Conservation (phyloP, 2,888 invertebrate genomes). For the Epinotia nisella region DNA sequence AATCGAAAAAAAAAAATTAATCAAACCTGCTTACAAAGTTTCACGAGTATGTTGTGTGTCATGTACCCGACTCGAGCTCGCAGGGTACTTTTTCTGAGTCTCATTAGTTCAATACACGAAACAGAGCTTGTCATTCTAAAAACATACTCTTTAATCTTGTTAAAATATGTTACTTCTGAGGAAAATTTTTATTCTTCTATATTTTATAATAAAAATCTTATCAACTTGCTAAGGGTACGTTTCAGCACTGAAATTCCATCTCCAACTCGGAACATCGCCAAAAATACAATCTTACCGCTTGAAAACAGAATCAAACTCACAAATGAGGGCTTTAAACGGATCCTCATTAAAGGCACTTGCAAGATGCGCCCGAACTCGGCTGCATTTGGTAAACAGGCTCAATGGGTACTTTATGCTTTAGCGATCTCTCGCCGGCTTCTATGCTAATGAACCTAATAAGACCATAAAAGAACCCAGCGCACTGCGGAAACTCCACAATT, state of each 20-base stretch:
- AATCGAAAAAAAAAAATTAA: too few species aligned
- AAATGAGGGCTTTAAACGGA: not conserved
- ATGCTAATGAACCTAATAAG: constrained; percentile 35
- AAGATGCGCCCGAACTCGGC: not conserved
- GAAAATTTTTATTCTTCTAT: too few species aligned
- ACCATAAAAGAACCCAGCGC: constrained; percentile 20
- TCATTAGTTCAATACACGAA: too few species aligned
- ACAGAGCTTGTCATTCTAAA: too few species aligned
- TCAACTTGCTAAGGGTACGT: too few species aligned
- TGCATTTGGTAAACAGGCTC: constrained; percentile 19
- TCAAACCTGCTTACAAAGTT: too few species aligned
- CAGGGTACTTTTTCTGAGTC: too few species aligned
- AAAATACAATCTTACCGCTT: not conserved
- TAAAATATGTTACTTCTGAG: too few species aligned
- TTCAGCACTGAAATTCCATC: not conserved
- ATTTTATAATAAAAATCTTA: too few species aligned
- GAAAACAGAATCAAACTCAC: constrained; percentile 11
- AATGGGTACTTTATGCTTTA: constrained; percentile 10
- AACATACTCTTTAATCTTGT: too few species aligned
- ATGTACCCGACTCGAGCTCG: too few species aligned
- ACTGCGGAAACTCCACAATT: constrained; percentile 20
- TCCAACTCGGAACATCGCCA: not conserved
- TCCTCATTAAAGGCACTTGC: not conserved
- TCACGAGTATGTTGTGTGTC: too few species aligned
- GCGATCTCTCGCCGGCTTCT: constrained; percentile 10